These are phyloP conservation scores for Neodiprion pinetum DNA, from an alignment of 1,140 invertebrate species.

Conservation along the genomic window DNA sequence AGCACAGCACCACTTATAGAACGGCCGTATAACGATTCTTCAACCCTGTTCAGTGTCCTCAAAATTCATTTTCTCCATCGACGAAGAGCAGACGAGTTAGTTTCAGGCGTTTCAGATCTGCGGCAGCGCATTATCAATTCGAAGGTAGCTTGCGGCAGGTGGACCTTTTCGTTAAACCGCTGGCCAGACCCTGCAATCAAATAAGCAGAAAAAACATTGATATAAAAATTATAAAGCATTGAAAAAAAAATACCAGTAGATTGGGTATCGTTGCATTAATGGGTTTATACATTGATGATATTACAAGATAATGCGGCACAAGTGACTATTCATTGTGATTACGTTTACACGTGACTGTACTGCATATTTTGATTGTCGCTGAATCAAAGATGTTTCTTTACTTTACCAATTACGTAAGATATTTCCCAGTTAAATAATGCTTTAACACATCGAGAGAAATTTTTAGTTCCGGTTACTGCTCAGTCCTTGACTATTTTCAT, in stretches of 20 bases:
- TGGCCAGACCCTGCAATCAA: slow-evolving; percentile 68
- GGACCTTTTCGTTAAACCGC: slow-evolving; percentile 64
- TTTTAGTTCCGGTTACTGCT: too few relatives aligned
- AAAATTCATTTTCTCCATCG: background rate
- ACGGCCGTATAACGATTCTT: background rate
- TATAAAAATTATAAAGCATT: slow-evolving; percentile 14
- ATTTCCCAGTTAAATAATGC: too few relatives aligned
- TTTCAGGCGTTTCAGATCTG: background rate
- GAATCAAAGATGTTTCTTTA: too few relatives aligned
- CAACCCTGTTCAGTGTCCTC: background rate
- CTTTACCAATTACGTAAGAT: too few relatives aligned
- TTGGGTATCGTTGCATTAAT: too few relatives aligned
- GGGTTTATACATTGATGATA: too few relatives aligned
- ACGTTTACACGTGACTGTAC: too few relatives aligned
- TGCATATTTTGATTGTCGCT: too few relatives aligned
- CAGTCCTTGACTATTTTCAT: too few relatives aligned
- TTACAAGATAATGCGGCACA: background rate
- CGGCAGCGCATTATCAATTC: background rate
- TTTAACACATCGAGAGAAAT: too few relatives aligned
- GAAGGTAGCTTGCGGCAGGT: slow-evolving; percentile 3
- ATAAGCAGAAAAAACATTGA: slow-evolving; percentile 32
- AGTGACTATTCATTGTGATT: too few relatives aligned
- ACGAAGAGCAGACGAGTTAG: background rate
- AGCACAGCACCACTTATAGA: slow-evolving; percentile 1
- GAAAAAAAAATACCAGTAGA: too few relatives aligned